Percentiles rank a stretch among this genome's conserved stretches.
Conservation (phyloP, 2,888 invertebrate genomes). For the Hylaea fasciaria region DNA sequence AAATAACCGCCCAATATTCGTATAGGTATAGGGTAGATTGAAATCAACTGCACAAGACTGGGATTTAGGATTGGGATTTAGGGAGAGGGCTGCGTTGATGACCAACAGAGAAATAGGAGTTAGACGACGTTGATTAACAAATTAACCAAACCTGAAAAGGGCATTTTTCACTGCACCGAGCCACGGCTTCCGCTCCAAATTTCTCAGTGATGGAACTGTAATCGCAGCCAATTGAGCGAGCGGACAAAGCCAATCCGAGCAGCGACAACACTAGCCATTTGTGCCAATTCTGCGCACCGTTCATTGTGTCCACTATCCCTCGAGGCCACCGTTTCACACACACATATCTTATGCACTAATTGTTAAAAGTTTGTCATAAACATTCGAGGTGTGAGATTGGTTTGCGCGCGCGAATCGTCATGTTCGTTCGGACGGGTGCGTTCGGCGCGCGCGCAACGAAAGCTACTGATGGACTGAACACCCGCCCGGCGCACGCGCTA, state of each 20-base stretch:
- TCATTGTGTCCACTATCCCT: slow-evolving; percentile 72
- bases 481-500: slow-evolving; percentile 64
- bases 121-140: slow-evolving; percentile 1
- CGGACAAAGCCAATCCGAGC: slow-evolving; percentile 84
- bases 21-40: background rate
- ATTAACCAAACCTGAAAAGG: slow-evolving; percentile 77
- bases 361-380: slow-evolving; percentile 33
- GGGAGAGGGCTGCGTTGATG: background rate
- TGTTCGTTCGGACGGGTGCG: slow-evolving; percentile 53
- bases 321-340: slow-evolving; percentile 62
- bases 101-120: background rate
- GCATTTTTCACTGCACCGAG: slow-evolving; percentile 81
- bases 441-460: slow-evolving; percentile 72
- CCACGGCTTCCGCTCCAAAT: slow-evolving; percentile 83
- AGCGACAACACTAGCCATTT: slow-evolving; percentile 83
- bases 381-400: slow-evolving; percentile 36
- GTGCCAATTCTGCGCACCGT: slow-evolving; percentile 80
- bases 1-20: slow-evolving; percentile 20
- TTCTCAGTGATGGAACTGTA: slow-evolving; percentile 83
- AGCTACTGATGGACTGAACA: slow-evolving; percentile 71
- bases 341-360: slow-evolving; percentile 45
- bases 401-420: slow-evolving; percentile 55
- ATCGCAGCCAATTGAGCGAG: slow-evolving; percentile 83
- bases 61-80: background rate
- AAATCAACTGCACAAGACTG: background rate